Percentiles rank a stretch among this genome's conserved stretches.
Evolutionary conservation across 2,113 vertebrate genomes (phyloP).

Genomic region (Hippocampus barbouri): DNA sequence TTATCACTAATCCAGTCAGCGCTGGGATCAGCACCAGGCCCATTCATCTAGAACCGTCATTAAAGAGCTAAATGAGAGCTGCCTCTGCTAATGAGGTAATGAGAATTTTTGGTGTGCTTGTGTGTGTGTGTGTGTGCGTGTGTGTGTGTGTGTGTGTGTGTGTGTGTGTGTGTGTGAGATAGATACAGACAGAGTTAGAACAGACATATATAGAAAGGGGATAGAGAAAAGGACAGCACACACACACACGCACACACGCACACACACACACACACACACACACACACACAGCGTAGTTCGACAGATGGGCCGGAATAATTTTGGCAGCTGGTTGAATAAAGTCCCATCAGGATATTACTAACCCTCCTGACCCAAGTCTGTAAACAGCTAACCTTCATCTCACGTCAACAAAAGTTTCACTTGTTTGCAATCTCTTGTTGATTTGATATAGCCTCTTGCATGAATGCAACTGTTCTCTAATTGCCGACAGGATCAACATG

Average conservation of each 20-base stretch:
- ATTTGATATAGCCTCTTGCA: slow-evolving; percentile 63
- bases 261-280: slow-evolving; percentile 1
- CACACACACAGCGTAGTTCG: not conserved
- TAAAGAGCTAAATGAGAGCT: slow-evolving; percentile 72
- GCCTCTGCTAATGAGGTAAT: slow-evolving; percentile 72
- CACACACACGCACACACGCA: not conserved
- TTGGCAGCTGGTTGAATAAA: slow-evolving; percentile 31
- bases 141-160: slow-evolving; percentile 8
- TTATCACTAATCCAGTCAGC: slow-evolving; percentile 74
- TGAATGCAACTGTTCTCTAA: slow-evolving; percentile 64
- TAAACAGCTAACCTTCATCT: slow-evolving; percentile 56
- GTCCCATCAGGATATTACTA: slow-evolving; percentile 43
- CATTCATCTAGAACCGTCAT: slow-evolving; percentile 73
- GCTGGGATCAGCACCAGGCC: slow-evolving; percentile 65
- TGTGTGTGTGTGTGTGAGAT: slow-evolving; percentile 7
- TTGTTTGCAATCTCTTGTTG: slow-evolving; percentile 64
- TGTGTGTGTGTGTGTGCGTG: slow-evolving; percentile 24
- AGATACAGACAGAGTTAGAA: slow-evolving; percentile 5
- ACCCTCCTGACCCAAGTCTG: slow-evolving; percentile 41
- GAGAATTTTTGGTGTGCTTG: slow-evolving; percentile 53
- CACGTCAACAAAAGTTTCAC: slow-evolving; percentile 66
- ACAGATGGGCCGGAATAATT: slow-evolving; percentile 17
- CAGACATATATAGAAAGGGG: slow-evolving; percentile 3
- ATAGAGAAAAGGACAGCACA: not conserved
- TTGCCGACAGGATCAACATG: slow-evolving; percentile 73